phyloP scores from a whole-genome alignment of 1,140 invertebrate species.

The Drosophila subobscura region DNA sequence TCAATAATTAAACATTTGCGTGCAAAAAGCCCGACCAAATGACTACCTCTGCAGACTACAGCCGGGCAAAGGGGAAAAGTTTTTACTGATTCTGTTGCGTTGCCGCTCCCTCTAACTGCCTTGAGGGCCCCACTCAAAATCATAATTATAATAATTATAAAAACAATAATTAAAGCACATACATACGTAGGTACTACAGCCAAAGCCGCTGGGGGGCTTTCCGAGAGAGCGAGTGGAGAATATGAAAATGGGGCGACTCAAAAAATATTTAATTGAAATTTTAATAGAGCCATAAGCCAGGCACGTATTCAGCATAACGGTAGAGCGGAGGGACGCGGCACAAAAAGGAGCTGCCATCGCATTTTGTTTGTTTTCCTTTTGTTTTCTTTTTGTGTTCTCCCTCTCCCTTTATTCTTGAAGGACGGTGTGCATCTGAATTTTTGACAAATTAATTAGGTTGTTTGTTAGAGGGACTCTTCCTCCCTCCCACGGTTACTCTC shows the following conservation, averaged over 20 bases:
- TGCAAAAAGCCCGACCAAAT: slow-evolving; percentile 31
- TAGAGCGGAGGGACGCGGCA: background rate
- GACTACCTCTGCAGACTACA: background rate
- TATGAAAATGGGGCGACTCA: slow-evolving; percentile 5
- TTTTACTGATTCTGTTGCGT: slow-evolving; percentile 5
- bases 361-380: slow-evolving; percentile 18
- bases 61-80: slow-evolving; percentile 7
- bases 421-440: slow-evolving; percentile 57
- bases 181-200: slow-evolving; percentile 14
- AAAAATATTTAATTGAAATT: slow-evolving; percentile 69
- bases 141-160: slow-evolving; percentile 76
- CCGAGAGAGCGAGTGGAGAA: slow-evolving; percentile 1
- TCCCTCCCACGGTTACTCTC: background rate
- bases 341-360: slow-evolving; percentile 15
- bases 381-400: slow-evolving; percentile 32
- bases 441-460: slow-evolving; percentile 76
- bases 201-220: slow-evolving; percentile 4
- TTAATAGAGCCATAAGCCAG: slow-evolving; percentile 69
- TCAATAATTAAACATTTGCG: slow-evolving; percentile 54
- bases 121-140: slow-evolving; percentile 42
- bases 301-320: slow-evolving; percentile 47
- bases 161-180: slow-evolving; percentile 61
- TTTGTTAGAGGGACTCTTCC: slow-evolving; percentile 39
- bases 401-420: slow-evolving; percentile 16
- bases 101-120: slow-evolving; percentile 17